Evolutionary conservation across 2,888 invertebrate species (phyloP), one percentile per base, ranked within the genome.

Genomic region (Habrosyne pyritoides): DNA sequence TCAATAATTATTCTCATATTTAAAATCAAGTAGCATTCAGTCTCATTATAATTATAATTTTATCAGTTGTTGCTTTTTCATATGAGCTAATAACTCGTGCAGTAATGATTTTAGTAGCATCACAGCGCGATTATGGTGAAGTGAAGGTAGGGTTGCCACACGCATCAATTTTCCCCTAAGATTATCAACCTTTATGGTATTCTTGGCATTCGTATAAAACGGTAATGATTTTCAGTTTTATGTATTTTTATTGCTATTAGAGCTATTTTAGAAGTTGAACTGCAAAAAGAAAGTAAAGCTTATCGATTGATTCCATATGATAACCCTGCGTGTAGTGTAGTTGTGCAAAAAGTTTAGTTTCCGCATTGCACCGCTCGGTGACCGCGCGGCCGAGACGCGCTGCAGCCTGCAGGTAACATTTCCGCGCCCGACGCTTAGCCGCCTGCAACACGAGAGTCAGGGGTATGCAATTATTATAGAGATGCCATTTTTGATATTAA

Each of bases 321-420:
- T 42, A 42, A 7, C 42, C 42, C 42, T 42, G 18, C 18, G 51
- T 48, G 57, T 51, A 59, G 51, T 58, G 57, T 47, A 63, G 63
- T 57, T 62, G 42, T 18, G 67, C 71, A 79, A 81, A 81, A 79
- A 83, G 79, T 69, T 62, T 70, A 71, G 80, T 79, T 86, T 87
- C 86, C 87, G 86, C 84, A 85, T 86, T 82, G 86, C 82, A 64
- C 69, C 66, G 69, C 61, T 69, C 66, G 61, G 59, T 53, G 57
- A 51, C 57, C 54, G 59, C 53, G 57, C 65, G 61, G 58, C 61
- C 60, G 53, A 46, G 60, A 59, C 54, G 54, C 67, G 64, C 61
- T 74, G 77, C 79, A 78, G 80, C 72, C 75, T 75, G 77, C 79
- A 75, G 72, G 78, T 71, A 75, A 79, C 79, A 76, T 83, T 81